Base-by-base conservation (phyloP, 2,888 invertebrate genomes). In the Plebejus argus region DNA sequence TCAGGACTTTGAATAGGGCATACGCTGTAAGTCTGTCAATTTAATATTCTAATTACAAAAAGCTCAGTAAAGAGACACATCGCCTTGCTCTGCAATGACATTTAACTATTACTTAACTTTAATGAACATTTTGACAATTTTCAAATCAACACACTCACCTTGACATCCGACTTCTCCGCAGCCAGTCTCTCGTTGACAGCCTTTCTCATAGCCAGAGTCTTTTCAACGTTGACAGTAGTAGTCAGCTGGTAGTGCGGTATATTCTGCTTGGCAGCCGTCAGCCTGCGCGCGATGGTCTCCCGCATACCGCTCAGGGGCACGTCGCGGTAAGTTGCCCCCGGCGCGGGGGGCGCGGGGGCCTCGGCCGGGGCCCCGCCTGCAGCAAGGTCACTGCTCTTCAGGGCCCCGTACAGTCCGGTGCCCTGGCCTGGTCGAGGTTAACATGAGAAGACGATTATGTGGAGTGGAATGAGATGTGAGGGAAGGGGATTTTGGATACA, bases 201-300 rank as follows among this genome's bases (percentile, higher is more conserved):
- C 83, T 96, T 95, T 79, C 99, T 95, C 87, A 98, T 93, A 85
- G 95, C 95, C 77, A 98, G 93, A 88, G 96, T 94, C 85, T 95
- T 96, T 86, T 99, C 99, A 84, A 99, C 96, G 85, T 97, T 96
- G 78, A 98, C 95, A 78, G 99, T 98, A 70, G 97, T 95, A 0
- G 97, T 96, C 2, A 99, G 94, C 90, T 99, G 99, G 90, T 99
- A 99, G 90, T 99, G 99, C 5, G 99, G 99, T 86, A 99, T 98
- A 76, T 96, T 97, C 89, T 97, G 96, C 91, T 99, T 99, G 56
- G 99, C 98, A 85, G 97, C 96, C 1, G 97, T 88, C 76, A 99
- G 95, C 61, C 99, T 95, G 88, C 98, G 98, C 39, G 99, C 99
- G 86, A 99, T 99, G 49, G 97, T 96, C 81, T 95, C 95, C 80